Base-by-base conservation (phyloP, 2,888 invertebrate genomes). In the Apodemia duryi region DNA sequence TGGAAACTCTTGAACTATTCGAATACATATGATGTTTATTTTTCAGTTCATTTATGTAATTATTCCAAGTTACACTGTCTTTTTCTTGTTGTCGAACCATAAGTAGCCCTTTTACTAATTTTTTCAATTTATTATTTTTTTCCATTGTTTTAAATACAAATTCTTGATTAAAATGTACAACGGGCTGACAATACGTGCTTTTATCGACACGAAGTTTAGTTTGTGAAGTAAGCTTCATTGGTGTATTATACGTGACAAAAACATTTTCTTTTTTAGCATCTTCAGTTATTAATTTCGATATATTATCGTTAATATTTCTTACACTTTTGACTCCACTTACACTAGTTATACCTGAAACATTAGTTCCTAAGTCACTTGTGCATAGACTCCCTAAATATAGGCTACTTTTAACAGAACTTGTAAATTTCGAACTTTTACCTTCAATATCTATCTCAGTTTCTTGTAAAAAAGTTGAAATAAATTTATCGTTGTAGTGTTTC, bases 41-140 rank as follows among this genome's bases (percentile, higher is more conserved):
- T 68, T 81, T 84, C 49, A 87, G 73, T 51, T 80, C 74, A 57
- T 84, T 83, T n/a, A 90, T 83, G 61, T 82, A 86, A 65, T 83
- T 85, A 68, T 85, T 83, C 84, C 85, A 86, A 1, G 75, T 71
- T 66, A 82, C 79, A 61, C 72, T 76, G 63, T 83, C 75, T 70
- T 82, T 85, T 66, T 86, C 83, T 66, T 67, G 80, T 68, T 82
- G 77, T 69, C 85, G 75, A 2, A 74, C 75, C 52, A 74, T 64
- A 10, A 79, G 72, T 52, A 89, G 66, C 66, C 78, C 81, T 62
- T 73, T 77, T 0, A 88, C 75, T 28, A 87, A 67, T 29, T 65
- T 69, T 62, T 83, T 79, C 29, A 89, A 70, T 69, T 72, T 84
- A 2, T 68, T 75, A 62, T 86, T 84, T 73, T 72, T 81, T 72